Base-by-base conservation (phyloP, 2,888 invertebrate species). In the Bedellia somnulentella region DNA sequence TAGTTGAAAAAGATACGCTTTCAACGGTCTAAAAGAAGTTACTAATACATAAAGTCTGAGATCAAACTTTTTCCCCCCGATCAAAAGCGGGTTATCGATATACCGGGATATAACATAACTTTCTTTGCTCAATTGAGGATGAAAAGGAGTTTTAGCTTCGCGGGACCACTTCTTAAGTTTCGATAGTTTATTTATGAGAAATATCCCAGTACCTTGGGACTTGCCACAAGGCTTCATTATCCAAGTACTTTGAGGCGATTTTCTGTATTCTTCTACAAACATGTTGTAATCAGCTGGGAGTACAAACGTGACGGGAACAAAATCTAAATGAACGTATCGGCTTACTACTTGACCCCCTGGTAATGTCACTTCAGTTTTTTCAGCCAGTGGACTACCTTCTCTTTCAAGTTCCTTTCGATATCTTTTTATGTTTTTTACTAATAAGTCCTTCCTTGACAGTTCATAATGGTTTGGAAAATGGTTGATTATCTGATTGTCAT, bases 171-270 rank as follows among this genome's bases (percentile, higher is more conserved):
- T 85, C 53, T 94, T 95, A 35, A 96, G 67, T 67, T 95, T 95
- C 3, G 94, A 93, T 35, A 96, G 71, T 73, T 94, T 94, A 59
- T 96, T 96, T 45, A 97, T 94, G 32, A 96, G 79, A 59, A 95
- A 95, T 50, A 97, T 96, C 22, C 96, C 96, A n/a, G 89, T 85
- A 2, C 92, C 92, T 57, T 91, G 91, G 1, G 95, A 94, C 68
- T 95, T 91, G 15, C 94, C 94, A 56, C 94, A 93, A 0, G 96
- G 96, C 57, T 97, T 96, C 87, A 96, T 93, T 39, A 97, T 97
- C 96, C 96, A 97, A 1, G 95, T 96, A 44, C 91, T 91, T 52
- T 90, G 89, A 0, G 95, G 94, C 40, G 88, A 89, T 67, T 93
- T 94, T 31, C 94, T 80, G 57, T 95, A 97, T 54, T 96, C 95